These are phyloP conservation scores for Emys orbicularis DNA, from an alignment of 2,797 vertebrate genomes.

Conservation along the genomic window DNA sequence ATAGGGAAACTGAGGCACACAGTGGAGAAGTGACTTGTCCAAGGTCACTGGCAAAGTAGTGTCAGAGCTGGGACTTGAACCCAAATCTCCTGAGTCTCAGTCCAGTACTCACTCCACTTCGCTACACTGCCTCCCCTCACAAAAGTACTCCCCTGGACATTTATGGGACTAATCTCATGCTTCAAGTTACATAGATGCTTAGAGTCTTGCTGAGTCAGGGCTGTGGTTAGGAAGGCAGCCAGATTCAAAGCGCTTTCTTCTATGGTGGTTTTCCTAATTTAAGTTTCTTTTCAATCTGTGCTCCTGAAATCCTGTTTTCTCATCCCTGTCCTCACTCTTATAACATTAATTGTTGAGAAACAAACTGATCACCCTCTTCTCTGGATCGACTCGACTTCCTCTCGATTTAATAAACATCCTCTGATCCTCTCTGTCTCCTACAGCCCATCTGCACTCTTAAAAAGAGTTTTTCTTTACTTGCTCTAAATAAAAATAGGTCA, in stretches of 20 bases:
- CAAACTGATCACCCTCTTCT: neutral
- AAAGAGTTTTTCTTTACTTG: conserved; percentile 6
- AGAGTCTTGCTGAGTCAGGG: neutral
- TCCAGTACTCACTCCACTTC: neutral
- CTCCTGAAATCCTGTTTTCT: neutral
- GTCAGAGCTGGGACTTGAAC: neutral
- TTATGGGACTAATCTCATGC: neutral
- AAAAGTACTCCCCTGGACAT: neutral
- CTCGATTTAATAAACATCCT: neutral
- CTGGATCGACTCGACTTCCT: neutral
- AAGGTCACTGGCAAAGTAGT: neutral
- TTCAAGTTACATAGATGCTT: neutral
- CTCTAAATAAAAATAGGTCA: conserved; percentile 65
- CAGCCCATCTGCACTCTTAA: conserved; percentile 24
- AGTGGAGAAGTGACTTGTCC: neutral
- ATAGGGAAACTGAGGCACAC: neutral
- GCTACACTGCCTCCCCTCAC: neutral
- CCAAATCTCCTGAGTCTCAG: neutral
- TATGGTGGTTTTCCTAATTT: neutral
- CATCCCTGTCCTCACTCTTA: neutral
- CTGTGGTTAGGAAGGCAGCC: neutral
- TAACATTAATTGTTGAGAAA: neutral
- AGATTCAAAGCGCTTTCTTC: neutral
- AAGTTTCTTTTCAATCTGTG: neutral
- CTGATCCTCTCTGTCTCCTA: neutral